phyloP scores from a whole-genome alignment of 2,888 invertebrate species.

The Norana najaformis region DNA sequence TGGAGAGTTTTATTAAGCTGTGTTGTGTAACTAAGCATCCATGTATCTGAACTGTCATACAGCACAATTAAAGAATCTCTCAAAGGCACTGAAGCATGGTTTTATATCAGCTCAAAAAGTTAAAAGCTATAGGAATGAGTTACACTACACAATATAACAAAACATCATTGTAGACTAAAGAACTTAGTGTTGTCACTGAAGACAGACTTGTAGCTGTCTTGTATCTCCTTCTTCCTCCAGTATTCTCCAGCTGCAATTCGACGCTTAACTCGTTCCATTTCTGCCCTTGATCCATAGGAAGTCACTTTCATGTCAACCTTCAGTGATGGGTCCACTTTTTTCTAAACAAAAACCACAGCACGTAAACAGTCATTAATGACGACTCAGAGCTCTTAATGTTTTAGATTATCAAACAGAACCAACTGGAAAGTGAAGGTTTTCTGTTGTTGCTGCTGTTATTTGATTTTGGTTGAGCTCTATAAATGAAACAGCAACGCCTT shows the following conservation, averaged over 20 bases:
- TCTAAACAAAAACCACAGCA: slow-evolving; percentile 30
- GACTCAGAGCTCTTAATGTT: neutral
- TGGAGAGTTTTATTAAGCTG: too few species aligned
- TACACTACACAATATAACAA: neutral
- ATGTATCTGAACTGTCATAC: neutral
- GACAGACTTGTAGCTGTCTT: slow-evolving; percentile 18
- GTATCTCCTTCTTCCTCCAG: slow-evolving; percentile 28
- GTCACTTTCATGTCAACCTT: slow-evolving; percentile 27
- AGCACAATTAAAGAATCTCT: neutral
- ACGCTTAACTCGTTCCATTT: slow-evolving; percentile 25
- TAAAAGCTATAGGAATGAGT: neutral
- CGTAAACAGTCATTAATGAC: neutral
- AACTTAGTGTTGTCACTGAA: neutral
- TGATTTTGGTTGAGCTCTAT: too few species aligned
- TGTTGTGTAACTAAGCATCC: too few species aligned
- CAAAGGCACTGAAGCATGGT: neutral
- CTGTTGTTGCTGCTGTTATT: neutral
- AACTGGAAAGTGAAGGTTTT: neutral
- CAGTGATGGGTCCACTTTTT: slow-evolving; percentile 33
- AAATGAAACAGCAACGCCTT: neutral
- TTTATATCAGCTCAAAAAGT: neutral
- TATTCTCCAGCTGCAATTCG: slow-evolving; percentile 27
- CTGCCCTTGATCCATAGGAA: slow-evolving; percentile 3
- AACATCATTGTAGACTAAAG: neutral
- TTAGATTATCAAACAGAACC: neutral